Percentiles rank a stretch among this genome's conserved stretches.
Conservation (phyloP, 2,113 vertebrate genomes). For the Mormoops blainvillei region DNA sequence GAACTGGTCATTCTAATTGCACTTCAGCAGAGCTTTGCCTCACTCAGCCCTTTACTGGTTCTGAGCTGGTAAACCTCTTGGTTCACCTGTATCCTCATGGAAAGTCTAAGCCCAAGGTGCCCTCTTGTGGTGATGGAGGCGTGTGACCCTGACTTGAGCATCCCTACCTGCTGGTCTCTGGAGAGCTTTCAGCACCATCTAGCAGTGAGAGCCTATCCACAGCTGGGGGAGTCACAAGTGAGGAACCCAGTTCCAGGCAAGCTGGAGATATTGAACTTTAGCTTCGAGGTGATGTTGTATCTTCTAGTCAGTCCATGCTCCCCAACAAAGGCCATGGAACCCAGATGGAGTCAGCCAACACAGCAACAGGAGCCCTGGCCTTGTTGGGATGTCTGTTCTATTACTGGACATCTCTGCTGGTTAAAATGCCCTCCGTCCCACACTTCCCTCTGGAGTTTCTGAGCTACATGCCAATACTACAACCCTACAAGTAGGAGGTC, state of each 20-base stretch:
- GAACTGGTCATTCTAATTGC: neutral
- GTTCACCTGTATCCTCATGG: rapidly evolving
- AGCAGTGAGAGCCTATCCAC: rapidly evolving
- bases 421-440: neutral
- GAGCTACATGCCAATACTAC: neutral
- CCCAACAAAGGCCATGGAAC: neutral
- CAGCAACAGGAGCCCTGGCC: neutral
- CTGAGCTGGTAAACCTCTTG: neutral
- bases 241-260: neutral
- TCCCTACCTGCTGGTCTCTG: too few relatives aligned
- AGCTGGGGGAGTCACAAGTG: neutral
- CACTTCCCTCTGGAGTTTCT: neutral
- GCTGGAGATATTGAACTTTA: neutral
- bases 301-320: neutral
- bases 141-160: neutral
- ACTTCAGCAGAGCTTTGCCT: neutral
- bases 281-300: neutral
- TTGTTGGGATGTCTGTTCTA: neutral
- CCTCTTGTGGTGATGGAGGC: constrained; percentile 34
- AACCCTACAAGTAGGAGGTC: rapidly evolving
- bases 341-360: neutral
- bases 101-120: constrained; percentile 13
- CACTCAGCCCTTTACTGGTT: neutral
- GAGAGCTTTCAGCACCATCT: neutral
- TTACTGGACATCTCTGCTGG: neutral